Conservation (phyloP, 2,113 vertebrate genomes). For the Toxostoma redivivum region DNA sequence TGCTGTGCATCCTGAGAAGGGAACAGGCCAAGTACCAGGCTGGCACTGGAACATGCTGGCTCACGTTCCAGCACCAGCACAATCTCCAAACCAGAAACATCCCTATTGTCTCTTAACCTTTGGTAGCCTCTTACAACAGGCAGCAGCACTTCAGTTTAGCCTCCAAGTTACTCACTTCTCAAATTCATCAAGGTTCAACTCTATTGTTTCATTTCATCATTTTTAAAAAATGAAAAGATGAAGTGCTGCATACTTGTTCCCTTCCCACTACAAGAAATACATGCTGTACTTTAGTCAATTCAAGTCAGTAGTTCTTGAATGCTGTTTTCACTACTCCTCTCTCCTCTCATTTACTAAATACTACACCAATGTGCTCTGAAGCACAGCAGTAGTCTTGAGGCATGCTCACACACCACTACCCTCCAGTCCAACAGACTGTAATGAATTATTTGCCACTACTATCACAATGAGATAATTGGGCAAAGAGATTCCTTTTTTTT, state of each 20-base stretch:
- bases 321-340: not conserved
- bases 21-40: not conserved
- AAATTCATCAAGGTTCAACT: not conserved
- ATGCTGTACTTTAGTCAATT: not conserved
- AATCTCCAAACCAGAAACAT: not conserved
- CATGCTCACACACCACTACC: not conserved
- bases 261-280: not conserved
- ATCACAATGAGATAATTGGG: not conserved
- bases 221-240: not conserved
- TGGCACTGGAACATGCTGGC: not conserved
- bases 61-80: not conserved
- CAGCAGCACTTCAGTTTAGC: not conserved
- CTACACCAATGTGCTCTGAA: not conserved
- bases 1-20: fast-evolving
- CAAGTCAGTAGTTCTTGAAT: not conserved
- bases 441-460: not conserved
- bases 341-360: not conserved
- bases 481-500: not conserved
- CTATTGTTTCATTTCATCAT: not conserved
- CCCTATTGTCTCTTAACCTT: not conserved
- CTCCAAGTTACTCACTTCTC: not conserved
- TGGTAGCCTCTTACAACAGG: not conserved
- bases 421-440: not conserved
- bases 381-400: not conserved
- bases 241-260: not conserved